A percentile compares a stretch with the other conserved stretches of the same genome.
Evolutionary conservation across 2,888 invertebrate genomes (phyloP).

Genomic region (Diadegma fenestrale): DNA sequence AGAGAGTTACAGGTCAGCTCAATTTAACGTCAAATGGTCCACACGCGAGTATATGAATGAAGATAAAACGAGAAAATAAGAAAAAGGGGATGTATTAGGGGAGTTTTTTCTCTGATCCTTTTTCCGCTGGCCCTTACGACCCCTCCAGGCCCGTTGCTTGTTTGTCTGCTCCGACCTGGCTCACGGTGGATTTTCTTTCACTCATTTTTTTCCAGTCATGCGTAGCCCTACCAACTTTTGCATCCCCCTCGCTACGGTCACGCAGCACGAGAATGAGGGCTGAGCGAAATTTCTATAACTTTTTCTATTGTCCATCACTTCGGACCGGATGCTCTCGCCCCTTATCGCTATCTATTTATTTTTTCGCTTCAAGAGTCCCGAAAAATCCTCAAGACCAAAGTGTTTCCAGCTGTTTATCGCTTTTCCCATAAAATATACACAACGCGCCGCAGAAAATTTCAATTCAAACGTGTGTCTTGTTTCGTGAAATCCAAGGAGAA

Average conservation of each 20-base stretch:
- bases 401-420: background rate
- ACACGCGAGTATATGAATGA: constrained; percentile 2
- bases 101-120: constrained; percentile 26
- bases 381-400: background rate
- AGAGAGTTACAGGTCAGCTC: constrained; percentile 6
- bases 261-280: constrained; percentile 21
- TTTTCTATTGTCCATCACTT: background rate
- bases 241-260: background rate
- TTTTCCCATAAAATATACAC: background rate
- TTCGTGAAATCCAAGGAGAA: background rate
- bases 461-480: background rate
- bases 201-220: constrained; percentile 22
- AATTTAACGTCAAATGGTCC: constrained; percentile 5
- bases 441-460: background rate
- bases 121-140: background rate
- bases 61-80: constrained; percentile 22
- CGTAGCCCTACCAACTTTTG: background rate
- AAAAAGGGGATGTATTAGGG: constrained; percentile 45
- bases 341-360: background rate
- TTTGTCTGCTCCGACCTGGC: constrained; percentile 8
- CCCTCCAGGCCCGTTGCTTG: background rate
- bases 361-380: background rate
- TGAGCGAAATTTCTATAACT: constrained; percentile 56
- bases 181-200: constrained; percentile 38
- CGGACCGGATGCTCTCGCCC: background rate